Evolutionary conservation across 2,113 vertebrate genomes (phyloP).

Genomic region (Solea solea): DNA sequence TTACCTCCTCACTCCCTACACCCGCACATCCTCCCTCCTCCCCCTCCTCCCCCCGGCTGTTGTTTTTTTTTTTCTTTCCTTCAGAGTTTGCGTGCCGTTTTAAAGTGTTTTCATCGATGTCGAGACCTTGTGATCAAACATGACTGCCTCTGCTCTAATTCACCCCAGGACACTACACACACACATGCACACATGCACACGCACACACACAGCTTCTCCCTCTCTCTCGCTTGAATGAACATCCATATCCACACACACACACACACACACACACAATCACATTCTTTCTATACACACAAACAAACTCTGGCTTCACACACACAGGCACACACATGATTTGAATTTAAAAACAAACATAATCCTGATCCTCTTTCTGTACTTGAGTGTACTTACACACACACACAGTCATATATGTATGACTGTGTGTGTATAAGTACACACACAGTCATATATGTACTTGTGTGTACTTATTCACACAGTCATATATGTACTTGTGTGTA

Average conservation of each 20-base stretch:
- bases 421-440: no score
- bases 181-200: constrained; percentile 43
- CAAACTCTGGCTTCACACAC: background rate
- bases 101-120: constrained; percentile 94
- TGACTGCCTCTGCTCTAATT: constrained; percentile 86
- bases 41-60: background rate
- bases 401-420: no score
- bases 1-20: background rate
- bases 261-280: constrained; percentile 16
- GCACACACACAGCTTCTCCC: constrained; percentile 28
- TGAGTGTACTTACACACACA: constrained; percentile 4
- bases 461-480: no score
- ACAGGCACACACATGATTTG: background rate
- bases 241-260: constrained; percentile 36
- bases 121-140: constrained; percentile 90
- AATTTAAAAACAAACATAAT: background rate
- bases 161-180: constrained; percentile 58
- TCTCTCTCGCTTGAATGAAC: constrained; percentile 43
- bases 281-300: constrained; percentile 4
- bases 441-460: background rate
- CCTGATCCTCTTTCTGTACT: background rate
- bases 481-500: no score
- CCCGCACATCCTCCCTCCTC: background rate
- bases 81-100: constrained; percentile 87
- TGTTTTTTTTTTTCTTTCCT: constrained; percentile 67